Percentiles rank a stretch among this genome's conserved stretches.
Evolutionary conservation across 2,113 vertebrate species (phyloP).

Genomic region (Vulpes ferrilata): DNA sequence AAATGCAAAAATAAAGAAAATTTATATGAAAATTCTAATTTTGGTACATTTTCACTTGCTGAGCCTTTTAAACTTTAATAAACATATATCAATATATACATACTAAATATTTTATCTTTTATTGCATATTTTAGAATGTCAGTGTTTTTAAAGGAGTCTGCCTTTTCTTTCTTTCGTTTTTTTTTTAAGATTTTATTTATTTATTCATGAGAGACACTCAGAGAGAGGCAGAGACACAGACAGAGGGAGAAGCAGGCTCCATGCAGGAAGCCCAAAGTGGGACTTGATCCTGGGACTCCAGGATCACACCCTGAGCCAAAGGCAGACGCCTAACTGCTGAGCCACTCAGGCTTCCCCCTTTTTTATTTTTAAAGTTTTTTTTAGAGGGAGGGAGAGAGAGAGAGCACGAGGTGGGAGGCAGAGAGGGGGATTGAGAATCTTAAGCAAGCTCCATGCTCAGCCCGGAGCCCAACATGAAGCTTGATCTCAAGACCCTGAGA

Average conservation of each 20-base stretch:
- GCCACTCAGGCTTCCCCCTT: no score
- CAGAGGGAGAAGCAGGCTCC: no score
- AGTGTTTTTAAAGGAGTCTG: neutral
- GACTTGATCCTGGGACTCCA: no score
- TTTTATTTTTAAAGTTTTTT: neutral
- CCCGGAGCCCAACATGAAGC: neutral
- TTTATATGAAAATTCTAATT: neutral
- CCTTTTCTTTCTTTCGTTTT: neutral
- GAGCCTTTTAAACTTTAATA: slow-evolving; percentile 11
- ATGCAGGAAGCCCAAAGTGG: no score
- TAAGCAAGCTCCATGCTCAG: neutral
- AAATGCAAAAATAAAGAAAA: slow-evolving; percentile 10
- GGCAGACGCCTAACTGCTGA: no score
- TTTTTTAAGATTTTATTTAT: neutral
- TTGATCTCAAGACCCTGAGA: neutral
- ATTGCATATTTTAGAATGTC: neutral
- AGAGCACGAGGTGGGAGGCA: neutral
- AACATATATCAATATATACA: neutral
- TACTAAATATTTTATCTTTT: neutral
- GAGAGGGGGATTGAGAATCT: neutral
- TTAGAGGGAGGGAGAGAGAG: neutral
- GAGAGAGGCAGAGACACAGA: no score
- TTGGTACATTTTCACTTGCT: neutral
- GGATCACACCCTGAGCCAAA: no score
- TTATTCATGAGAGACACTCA: no score